Conservation (phyloP, 2,888 invertebrate genomes). For the Volucella inflata region DNA sequence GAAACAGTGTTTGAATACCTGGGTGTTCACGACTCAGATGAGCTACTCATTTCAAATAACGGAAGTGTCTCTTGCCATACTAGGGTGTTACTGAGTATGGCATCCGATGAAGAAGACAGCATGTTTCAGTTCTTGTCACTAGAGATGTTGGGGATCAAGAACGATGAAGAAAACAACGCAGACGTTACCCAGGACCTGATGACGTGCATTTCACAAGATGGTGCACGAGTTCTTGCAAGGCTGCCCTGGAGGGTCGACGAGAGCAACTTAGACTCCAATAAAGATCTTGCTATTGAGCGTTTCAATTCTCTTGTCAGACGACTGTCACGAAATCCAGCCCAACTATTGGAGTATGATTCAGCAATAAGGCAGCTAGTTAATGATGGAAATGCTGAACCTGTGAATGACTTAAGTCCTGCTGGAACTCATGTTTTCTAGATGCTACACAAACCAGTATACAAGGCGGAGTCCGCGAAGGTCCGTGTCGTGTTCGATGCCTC, state of each 20-base stretch:
- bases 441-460: slow-evolving; percentile 25
- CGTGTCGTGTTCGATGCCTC: no score
- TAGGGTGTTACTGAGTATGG: neutral
- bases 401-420: neutral
- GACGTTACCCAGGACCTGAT: slow-evolving; percentile 8
- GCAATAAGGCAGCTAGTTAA: no score
- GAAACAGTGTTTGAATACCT: slow-evolving; percentile 48
- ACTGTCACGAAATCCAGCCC: slow-evolving; percentile 17
- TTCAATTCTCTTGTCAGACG: slow-evolving; percentile 8
- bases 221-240: slow-evolving; percentile 15
- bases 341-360: no score
- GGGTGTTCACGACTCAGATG: slow-evolving; percentile 16
- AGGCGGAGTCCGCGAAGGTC: neutral
- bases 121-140: no score
- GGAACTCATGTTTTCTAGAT: slow-evolving; percentile 29
- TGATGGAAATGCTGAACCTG: slow-evolving; percentile 21
- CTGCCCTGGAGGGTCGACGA: slow-evolving; percentile 23
- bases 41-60: slow-evolving; percentile 10
- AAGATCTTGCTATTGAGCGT: slow-evolving; percentile 5
- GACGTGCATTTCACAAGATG: slow-evolving; percentile 23
- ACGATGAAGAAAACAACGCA: slow-evolving; percentile 9
- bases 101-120: no score
- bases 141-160: slow-evolving; percentile 27
- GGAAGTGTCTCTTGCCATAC: no score
- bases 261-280: slow-evolving; percentile 1